Evolutionary conservation across 2,113 vertebrate genomes (phyloP).

Genomic region (Acrocephalus kingi): DNA sequence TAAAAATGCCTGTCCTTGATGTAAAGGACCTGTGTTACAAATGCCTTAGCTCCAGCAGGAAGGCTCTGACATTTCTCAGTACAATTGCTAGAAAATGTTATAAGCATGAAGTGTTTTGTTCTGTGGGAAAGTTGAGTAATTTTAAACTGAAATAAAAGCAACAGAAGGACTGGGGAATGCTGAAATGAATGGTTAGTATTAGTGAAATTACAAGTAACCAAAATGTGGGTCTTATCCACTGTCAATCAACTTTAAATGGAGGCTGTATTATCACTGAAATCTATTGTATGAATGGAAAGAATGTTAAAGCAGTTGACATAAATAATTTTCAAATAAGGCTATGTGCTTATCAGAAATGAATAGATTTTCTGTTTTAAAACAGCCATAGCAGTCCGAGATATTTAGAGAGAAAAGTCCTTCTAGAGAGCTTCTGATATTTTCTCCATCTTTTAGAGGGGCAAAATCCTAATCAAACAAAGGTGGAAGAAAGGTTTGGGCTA

Average conservation of each 20-base stretch:
- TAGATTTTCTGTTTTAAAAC: not conserved
- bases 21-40: not conserved
- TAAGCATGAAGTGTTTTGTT: not conserved
- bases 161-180: not conserved
- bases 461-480: not conserved
- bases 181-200: not conserved
- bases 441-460: not conserved
- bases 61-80: not conserved
- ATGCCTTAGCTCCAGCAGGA: not conserved
- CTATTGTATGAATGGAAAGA: not conserved
- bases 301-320: not conserved
- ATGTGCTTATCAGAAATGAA: not conserved
- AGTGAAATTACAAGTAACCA: not conserved
- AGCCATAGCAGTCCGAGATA: not conserved
- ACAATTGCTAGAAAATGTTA: not conserved
- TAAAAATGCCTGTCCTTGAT: not conserved
- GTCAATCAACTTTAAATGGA: not conserved
- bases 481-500: not conserved
- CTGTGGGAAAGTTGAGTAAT: not conserved
- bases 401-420: not conserved
- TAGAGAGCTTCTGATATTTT: not conserved
- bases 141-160: not conserved
- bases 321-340: not conserved
- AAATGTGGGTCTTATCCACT: not conserved
- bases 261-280: not conserved